Base-by-base conservation (phyloP, 2,797 vertebrate genomes). In the Ctenopoma multispine region DNA sequence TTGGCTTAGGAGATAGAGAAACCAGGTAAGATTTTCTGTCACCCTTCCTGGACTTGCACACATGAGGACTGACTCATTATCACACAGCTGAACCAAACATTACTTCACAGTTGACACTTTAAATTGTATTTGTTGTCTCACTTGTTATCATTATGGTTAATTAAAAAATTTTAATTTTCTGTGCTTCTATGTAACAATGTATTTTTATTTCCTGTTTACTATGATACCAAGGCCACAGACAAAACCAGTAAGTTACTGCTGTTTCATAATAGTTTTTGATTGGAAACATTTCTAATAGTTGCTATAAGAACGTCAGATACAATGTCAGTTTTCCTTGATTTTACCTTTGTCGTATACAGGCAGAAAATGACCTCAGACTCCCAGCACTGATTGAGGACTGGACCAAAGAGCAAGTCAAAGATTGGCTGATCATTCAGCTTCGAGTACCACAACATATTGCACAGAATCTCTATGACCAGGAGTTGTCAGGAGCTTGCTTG, bases 401-500 rank as follows among this genome's bases (percentile, higher is more conserved):
- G 90, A 85, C 69, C 0, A 83, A 57, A 75, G 79, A 87, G 11
- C 38, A 85, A 7, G 87, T 90, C 2, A 61, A 29, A 72, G 20
- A 74, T 6, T 91, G 90, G 86, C 56, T 91, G 15, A 63, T 48
- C 1, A 17, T 18, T 7, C 46, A 7, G 7, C 75, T 86, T 7
- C 69, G 55, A 10, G 46, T 89, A 7, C n/a, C 63, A 55, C 17
- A 59, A 8, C 2, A 68, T 7, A 51, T 82, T 59, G 77, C 75
- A 15, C 24, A 84, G 38, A 73, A 55, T 23, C 86, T 90, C 7
- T 87, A 78, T 66, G 69, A 75, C 0, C 31, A 90, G 23, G 86
- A 87, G 0, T 31, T 85, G 9, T 72, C 83, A n/a, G 89, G 90
- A 61, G 80, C 83, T 29, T 67, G 80, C 21, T 69, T 91, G 13